These are phyloP conservation scores for Clanis bilineata DNA, from an alignment of 2,888 invertebrate species.

Conservation along the genomic window DNA sequence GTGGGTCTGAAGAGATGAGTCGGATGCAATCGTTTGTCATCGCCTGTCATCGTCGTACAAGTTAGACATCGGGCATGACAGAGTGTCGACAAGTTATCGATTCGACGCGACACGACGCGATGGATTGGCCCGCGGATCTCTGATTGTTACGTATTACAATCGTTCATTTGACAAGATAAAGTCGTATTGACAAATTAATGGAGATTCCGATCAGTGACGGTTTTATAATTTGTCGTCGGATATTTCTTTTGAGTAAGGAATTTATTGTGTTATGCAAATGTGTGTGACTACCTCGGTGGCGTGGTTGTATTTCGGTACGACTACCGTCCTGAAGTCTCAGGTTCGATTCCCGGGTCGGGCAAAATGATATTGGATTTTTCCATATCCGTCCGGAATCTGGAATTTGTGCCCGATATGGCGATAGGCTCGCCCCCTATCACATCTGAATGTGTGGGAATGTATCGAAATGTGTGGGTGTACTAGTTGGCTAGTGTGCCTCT, in stretches of 20 bases:
- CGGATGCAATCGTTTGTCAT: conserved; percentile 40
- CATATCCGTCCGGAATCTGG: too few relatives aligned
- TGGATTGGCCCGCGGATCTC: conserved; percentile 53
- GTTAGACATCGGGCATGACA: conserved; percentile 61
- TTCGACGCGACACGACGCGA: conserved; percentile 52
- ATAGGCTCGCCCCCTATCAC: too few relatives aligned
- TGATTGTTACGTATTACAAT: conserved; percentile 52
- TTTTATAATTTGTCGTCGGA: conserved; percentile 1
- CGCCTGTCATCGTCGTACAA: conserved; percentile 56
- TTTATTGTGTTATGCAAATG: background rate
- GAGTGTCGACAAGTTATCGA: conserved; percentile 65
- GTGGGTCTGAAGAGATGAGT: conserved; percentile 20
- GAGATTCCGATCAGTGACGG: conserved; percentile 32
- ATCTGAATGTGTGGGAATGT: too few relatives aligned
- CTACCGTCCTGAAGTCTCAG: too few relatives aligned
- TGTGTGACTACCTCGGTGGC: too few relatives aligned
- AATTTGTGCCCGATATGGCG: too few relatives aligned
- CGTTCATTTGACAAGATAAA: conserved; percentile 54
- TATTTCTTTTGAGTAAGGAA: background rate
- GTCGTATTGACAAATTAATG: conserved; percentile 52
- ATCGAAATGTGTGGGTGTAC: too few relatives aligned
- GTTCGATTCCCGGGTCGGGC: too few relatives aligned
- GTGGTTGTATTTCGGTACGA: too few relatives aligned
- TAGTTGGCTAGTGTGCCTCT: too few relatives aligned
- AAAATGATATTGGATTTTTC: too few relatives aligned